A percentile compares a stretch with the other conserved stretches of the same genome.
phyloP scores from a whole-genome alignment of 64 coral and sea anemone species.

The Stichodactyla helianthus region DNA sequence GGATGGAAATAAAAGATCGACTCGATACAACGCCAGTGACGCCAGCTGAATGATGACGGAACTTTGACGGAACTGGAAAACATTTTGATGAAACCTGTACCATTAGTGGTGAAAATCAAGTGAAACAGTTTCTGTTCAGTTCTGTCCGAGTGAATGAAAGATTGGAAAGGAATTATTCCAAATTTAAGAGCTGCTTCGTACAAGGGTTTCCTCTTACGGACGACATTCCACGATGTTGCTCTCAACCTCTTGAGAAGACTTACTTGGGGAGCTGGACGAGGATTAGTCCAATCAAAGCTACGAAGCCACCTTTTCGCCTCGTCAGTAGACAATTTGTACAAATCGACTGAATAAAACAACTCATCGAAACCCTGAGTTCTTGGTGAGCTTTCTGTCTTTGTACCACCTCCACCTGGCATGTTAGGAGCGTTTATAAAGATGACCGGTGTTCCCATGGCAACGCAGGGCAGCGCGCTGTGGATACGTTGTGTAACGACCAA shows the following conservation, averaged over 20 bases:
- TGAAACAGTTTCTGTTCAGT: not conserved
- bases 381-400: not conserved
- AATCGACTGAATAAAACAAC: slow-evolving; percentile 3
- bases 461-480: slow-evolving; percentile 16
- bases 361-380: not conserved
- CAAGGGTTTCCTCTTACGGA: not conserved
- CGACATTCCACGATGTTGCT: slow-evolving; percentile 27
- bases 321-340: not conserved
- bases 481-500: slow-evolving; percentile 24
- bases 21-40: slow-evolving; percentile 38
- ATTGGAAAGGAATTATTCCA: slow-evolving; percentile 7
- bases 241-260: slow-evolving; percentile 29
- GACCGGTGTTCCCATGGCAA: slow-evolving; percentile 25
- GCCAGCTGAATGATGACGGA: not conserved
- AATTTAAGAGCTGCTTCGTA: slow-evolving; percentile 24
- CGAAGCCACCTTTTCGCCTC: not conserved
- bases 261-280: not conserved
- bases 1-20: slow-evolving; percentile 41
- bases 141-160: not conserved
- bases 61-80: not conserved
- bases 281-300: slow-evolving; percentile 21
- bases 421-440: not conserved
- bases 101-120: slow-evolving; percentile 33
- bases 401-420: not conserved
- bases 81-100: not conserved